A percentile compares a stretch with the other conserved stretches of the same genome.
phyloP scores from a whole-genome alignment of 2,888 invertebrate species.

The Latrodectus elegans region DNA sequence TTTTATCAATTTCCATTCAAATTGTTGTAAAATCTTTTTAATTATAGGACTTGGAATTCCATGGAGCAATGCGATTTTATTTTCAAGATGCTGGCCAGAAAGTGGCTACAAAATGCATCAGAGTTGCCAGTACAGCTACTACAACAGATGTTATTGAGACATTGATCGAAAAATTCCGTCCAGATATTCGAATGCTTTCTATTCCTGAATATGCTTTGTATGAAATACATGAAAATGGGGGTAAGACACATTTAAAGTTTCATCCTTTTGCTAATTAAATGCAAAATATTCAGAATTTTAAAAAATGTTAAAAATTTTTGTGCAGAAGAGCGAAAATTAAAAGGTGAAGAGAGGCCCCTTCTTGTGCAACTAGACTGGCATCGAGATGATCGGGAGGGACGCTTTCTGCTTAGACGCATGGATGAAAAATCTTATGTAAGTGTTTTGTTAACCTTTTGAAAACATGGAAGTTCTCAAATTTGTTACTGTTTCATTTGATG shows the following conservation, averaged over 20 bases:
- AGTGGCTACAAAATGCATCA: constrained; percentile 98
- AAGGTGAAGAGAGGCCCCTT: constrained; percentile 93
- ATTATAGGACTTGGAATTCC: constrained; percentile 85
- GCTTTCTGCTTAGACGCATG: constrained; percentile 93
- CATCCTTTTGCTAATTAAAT: constrained; percentile 7
- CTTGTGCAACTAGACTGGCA: constrained; percentile 99
- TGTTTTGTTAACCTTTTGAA: not conserved
- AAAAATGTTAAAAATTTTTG: constrained; percentile 70
- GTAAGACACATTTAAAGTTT: constrained; percentile 74
- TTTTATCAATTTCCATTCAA: too few species aligned
- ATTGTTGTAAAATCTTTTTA: not conserved
- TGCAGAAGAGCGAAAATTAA: constrained; percentile 89
- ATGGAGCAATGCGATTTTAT: constrained; percentile 99
- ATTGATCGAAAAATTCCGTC: constrained; percentile 98
- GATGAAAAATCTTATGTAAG: constrained; percentile 83
- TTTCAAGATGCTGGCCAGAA: constrained; percentile 99
- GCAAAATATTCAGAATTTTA: not conserved
- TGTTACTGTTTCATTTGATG: not conserved
- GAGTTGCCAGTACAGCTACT: constrained; percentile 97
- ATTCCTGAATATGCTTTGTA: constrained; percentile 81
- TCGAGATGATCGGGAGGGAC: constrained; percentile 97
- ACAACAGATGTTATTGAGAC: constrained; percentile 97
- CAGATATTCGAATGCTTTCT: constrained; percentile 96
- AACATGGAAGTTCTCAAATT: not conserved
- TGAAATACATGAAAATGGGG: constrained; percentile 84